Conservation (phyloP, 2,797 vertebrate genomes). For the Dermochelys coriacea region DNA sequence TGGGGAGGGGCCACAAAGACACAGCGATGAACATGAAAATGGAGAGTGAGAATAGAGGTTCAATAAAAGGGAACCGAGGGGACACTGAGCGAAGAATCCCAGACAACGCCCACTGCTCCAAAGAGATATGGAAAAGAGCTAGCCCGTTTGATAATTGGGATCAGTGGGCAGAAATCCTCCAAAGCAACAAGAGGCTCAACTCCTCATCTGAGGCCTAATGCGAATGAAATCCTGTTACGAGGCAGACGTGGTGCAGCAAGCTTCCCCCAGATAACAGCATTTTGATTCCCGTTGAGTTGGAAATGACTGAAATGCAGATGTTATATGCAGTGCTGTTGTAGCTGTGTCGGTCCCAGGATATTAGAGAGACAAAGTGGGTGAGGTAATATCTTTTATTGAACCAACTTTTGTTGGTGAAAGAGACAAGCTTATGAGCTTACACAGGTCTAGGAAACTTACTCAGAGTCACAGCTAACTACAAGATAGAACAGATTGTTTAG, state of each 20-base stretch:
- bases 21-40: background rate
- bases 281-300: no score
- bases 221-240: no score
- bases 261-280: no score
- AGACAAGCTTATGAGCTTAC: background rate
- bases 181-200: background rate
- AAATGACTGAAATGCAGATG: background rate
- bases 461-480: background rate
- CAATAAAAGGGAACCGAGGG: rapidly evolving
- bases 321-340: background rate
- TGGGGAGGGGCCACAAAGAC: background rate
- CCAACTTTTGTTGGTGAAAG: no score
- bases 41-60: background rate
- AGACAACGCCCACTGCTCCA: background rate
- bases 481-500: background rate
- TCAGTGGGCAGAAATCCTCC: background rate
- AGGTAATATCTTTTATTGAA: background rate
- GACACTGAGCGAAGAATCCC: background rate
- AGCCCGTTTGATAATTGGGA: background rate
- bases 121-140: background rate
- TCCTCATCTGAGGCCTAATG: background rate
- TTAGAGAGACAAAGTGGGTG: background rate
- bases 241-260: no score
- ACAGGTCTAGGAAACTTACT: background rate
- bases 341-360: background rate